phyloP scores from a whole-genome alignment of 2,888 invertebrate genomes.

The Lasius fuliginosus region DNA sequence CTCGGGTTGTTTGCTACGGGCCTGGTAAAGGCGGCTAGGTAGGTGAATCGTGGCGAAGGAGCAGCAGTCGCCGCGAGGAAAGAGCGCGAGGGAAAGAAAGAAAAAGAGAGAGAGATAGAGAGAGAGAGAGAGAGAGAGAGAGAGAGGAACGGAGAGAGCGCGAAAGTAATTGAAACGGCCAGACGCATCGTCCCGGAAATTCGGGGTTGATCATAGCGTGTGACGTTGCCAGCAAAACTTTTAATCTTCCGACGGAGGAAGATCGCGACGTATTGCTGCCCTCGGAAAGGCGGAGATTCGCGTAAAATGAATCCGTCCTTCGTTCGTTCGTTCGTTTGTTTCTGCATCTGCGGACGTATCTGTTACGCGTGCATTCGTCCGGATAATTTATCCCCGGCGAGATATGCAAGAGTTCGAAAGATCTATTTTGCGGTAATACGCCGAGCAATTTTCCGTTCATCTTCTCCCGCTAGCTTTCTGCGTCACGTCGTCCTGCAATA shows the following conservation, averaged over 20 bases:
- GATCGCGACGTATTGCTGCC: slow-evolving; percentile 41
- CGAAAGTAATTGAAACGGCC: slow-evolving; percentile 50
- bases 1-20: slow-evolving; percentile 46
- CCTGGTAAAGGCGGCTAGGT: slow-evolving; percentile 47
- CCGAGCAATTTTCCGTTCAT: slow-evolving; percentile 35
- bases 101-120: neutral
- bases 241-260: slow-evolving; percentile 47
- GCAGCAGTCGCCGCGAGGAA: slow-evolving; percentile 20
- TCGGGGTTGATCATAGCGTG: slow-evolving; percentile 51
- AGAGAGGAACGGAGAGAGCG: neutral
- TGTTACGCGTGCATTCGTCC: slow-evolving; percentile 26
- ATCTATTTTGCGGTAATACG: slow-evolving; percentile 44
- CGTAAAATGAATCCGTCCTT: slow-evolving; percentile 34
- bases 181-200: slow-evolving; percentile 45
- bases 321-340: slow-evolving; percentile 23
- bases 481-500: neutral
- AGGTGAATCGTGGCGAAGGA: slow-evolving; percentile 45
- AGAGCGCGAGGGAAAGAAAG: neutral
- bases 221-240: slow-evolving; percentile 40
- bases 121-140: neutral
- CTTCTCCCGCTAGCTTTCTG: slow-evolving; percentile 7
- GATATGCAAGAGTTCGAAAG: slow-evolving; percentile 19
- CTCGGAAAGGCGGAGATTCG: slow-evolving; percentile 25
- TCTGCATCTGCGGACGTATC: slow-evolving; percentile 15
- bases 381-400: slow-evolving; percentile 35